Conservation (phyloP, 2,888 invertebrate species). For the Phlogophora meticulosa region DNA sequence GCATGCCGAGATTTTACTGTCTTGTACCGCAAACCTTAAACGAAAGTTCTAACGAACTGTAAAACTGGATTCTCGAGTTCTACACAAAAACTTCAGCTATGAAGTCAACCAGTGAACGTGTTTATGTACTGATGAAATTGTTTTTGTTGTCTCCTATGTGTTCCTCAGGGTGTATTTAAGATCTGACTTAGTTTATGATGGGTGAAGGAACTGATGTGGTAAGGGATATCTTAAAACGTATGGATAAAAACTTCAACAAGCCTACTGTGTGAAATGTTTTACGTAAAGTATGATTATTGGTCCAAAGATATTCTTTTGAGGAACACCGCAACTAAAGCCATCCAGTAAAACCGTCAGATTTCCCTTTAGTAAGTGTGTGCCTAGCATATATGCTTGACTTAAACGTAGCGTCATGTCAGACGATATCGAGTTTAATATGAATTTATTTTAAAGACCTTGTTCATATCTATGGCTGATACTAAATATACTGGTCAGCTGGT, state of each 20-base stretch:
- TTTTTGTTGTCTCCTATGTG: slow-evolving; percentile 36
- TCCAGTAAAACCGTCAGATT: too few relatives aligned
- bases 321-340: background rate
- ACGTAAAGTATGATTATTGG: background rate
- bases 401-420: too few relatives aligned
- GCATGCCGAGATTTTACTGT: slow-evolving; percentile 31
- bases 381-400: too few relatives aligned
- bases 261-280: background rate
- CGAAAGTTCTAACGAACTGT: slow-evolving; percentile 45
- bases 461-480: too few relatives aligned
- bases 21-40: slow-evolving; percentile 36
- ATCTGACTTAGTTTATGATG: slow-evolving; percentile 5
- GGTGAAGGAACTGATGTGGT: slow-evolving; percentile 1
- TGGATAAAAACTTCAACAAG: background rate
- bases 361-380: too few relatives aligned
- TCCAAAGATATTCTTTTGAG: background rate
- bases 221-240: background rate
- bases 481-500: too few relatives aligned
- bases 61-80: slow-evolving; percentile 43
- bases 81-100: slow-evolving; percentile 57
- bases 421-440: too few relatives aligned
- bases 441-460: too few relatives aligned
- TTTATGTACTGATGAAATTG: slow-evolving; percentile 48
- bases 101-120: slow-evolving; percentile 52
- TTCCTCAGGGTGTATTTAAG: slow-evolving; percentile 15